Base-by-base conservation (phyloP, 1,140 invertebrate species). In the Dreissena polymorpha region DNA sequence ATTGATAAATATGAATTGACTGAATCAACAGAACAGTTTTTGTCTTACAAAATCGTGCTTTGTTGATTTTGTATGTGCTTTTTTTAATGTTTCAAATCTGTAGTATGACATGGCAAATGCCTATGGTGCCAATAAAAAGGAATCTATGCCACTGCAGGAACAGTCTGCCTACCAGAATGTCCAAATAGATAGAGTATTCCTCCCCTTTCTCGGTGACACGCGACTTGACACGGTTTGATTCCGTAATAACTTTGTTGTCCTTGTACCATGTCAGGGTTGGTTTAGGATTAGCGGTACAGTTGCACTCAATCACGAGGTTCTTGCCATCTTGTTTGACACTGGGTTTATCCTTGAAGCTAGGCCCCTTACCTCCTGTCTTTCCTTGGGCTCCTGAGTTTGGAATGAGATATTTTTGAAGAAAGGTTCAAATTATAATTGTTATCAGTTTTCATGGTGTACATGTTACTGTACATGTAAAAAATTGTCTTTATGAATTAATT, bases 261-360 rank as follows among this genome's bases (percentile, higher is more conserved):
- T 98, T 97, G 93, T 95, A 97, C 98, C 98, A 99, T 93, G 95
- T 95, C 88, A 99, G 94, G 88, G 94, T 96, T 87, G 98, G 98
- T 94, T 97, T 97, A 64, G 98, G 98, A 94, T 97, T 97, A 89
- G 97, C 98, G 88, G 97, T 97, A 93, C 98, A 96, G 94, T 97
- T 95, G 94, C 97, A 98, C 94, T 98, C 97, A 93, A 99, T 98
- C 84, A 96, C 96, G 88, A 99, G 96, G 82, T 90, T 92, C 93
- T 96, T 97, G 88, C 98, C 97, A 13, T 92, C 90, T 94, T 99
- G 98, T 93, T 96, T 95, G 91, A 99, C 98, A 90, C 98, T 95
- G 53, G 98, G 98, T 93, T 98, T 95, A 95, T 99, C 97, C 87
- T 97, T 98, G 94, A 99, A 99, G 73, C 97, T 97, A 75, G 98